Percentiles rank a stretch among this genome's conserved stretches.
Evolutionary conservation across 1,140 invertebrate species (phyloP).

Genomic region (Campoletis sonorensis): DNA sequence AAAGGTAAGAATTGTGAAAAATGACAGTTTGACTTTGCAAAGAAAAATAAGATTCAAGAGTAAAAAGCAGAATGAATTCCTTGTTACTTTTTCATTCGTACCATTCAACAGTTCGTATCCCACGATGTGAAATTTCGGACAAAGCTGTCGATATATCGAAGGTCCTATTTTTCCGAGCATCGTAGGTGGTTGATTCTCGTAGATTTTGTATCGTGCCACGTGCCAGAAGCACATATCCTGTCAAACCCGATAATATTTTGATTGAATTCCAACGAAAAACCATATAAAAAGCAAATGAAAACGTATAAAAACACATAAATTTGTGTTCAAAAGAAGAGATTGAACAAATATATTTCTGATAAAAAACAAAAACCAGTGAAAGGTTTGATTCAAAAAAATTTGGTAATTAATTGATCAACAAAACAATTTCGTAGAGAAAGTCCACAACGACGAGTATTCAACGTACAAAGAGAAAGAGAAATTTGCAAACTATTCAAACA

Average conservation of each 20-base stretch:
- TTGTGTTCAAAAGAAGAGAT: too few relatives aligned
- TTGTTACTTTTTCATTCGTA: conserved; percentile 48
- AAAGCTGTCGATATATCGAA: conserved; percentile 61
- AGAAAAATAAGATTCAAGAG: too few relatives aligned
- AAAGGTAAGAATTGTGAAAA: conserved; percentile 16
- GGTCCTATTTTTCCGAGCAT: conserved; percentile 70
- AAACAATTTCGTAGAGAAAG: too few relatives aligned
- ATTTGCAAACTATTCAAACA: too few relatives aligned
- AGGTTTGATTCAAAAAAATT: not conserved
- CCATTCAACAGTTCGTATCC: conserved; percentile 71
- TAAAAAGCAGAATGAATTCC: not conserved
- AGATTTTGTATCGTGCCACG: conserved; percentile 68
- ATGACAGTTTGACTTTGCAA: too few relatives aligned
- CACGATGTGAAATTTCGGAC: conserved; percentile 63
- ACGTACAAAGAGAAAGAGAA: too few relatives aligned
- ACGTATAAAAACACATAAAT: too few relatives aligned
- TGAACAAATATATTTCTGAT: not conserved
- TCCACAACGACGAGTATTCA: too few relatives aligned
- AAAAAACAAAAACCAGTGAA: not conserved
- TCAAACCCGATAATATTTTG: conserved; percentile 42
- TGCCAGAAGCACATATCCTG: conserved; percentile 76
- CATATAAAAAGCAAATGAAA: too few relatives aligned
- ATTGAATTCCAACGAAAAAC: not conserved
- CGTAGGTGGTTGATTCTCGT: conserved; percentile 72
- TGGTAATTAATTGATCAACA: not conserved